phyloP scores from a whole-genome alignment of 2,113 vertebrate genomes.

The Columba janthina region DNA sequence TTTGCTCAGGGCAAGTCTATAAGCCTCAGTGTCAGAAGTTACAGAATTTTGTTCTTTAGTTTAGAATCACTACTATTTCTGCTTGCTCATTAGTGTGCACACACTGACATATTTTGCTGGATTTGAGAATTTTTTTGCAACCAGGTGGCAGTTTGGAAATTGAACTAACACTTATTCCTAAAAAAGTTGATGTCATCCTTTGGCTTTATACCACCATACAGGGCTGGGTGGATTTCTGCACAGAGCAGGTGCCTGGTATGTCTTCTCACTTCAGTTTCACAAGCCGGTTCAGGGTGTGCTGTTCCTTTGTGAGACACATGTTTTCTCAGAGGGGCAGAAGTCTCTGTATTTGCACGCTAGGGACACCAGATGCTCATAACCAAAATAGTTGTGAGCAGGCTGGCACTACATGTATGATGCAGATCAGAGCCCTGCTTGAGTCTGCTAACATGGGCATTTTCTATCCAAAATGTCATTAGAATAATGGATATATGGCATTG shows the following conservation, averaged over 20 bases:
- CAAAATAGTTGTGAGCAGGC: not conserved
- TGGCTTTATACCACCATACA: no score
- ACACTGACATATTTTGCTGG: not conserved
- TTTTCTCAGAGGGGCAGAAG: not conserved
- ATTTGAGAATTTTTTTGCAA: not conserved
- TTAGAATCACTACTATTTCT: not conserved
- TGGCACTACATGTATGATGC: not conserved
- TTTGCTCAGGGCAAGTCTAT: not conserved
- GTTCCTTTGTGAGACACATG: not conserved
- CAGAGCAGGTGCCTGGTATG: no score
- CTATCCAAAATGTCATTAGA: not conserved
- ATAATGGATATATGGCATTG: not conserved
- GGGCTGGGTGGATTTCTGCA: no score
- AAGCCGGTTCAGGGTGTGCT: not conserved
- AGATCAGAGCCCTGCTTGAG: not conserved
- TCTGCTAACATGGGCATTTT: not conserved
- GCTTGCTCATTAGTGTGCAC: not conserved
- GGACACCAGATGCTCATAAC: not conserved
- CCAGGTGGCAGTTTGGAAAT: no score
- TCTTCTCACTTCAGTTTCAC: not conserved
- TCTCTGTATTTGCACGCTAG: not conserved
- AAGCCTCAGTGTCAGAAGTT: not conserved
- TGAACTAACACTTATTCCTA: no score
- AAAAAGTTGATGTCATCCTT: no score
- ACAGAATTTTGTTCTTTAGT: not conserved